Evolutionary conservation across 2,888 invertebrate species (phyloP), one percentile per base, ranked within the genome.

Genomic region (Tachystola acroxantha): DNA sequence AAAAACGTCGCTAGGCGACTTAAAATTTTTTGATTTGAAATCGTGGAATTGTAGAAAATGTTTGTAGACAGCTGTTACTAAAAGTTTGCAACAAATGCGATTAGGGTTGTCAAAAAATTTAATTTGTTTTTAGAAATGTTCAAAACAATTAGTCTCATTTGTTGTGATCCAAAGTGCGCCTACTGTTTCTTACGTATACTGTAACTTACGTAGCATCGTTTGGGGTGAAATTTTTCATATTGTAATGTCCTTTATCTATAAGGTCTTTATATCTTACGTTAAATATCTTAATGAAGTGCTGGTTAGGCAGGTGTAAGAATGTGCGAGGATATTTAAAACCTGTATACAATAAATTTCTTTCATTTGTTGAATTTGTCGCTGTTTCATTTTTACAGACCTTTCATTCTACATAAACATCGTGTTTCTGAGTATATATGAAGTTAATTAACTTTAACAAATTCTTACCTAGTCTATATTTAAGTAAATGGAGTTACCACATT

Each of bases 291-390:
- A 71, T 67, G 72, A 77, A 63, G 68, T 72, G 84, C 76, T 85
- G 80, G 80, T 72, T 73, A 76, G 76, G 77, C 78, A 80, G 79
- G 79, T 80, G 77, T 79, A 71, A 72, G 73, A 71, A 72, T 72
- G 76, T 75, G 79, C 75, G 72, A 84, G 79, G 76, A 82, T 84
- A 82, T 84, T 85, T 82, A 84, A 84, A 85, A 85, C 86, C 86
- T 86, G 85, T 86, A 86, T 86, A 86, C 86, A 86, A 86, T 86
- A 86, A 82, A 86, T 81, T 86, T 82, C 86, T 85, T 86, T 86
- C 85, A 86, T 86, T 86, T 86, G 86, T 86, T 86, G 85, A 86
- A 61, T 44, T 59, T 58, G 59, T 48, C n/a, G 14, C 71, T 74
- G 79, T 85, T 81, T 84, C 59, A 81, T 80, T 81, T 75, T 10